These are phyloP conservation scores for Nesometra sesokonis DNA, from an alignment of 35 echinoderm and acorn worm species.

Conservation along the genomic window DNA sequence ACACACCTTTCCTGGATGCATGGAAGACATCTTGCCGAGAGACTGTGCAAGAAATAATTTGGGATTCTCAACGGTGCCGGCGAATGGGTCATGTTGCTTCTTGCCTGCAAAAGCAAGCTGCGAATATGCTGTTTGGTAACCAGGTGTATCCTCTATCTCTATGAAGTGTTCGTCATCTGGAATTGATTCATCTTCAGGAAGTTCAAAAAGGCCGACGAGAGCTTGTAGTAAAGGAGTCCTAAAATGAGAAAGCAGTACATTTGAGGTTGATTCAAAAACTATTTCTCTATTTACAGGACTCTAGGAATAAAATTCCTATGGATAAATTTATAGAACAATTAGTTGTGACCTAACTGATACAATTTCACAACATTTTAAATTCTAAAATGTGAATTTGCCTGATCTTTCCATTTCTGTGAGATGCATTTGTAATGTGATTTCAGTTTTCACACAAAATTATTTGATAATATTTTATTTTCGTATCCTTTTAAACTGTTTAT, in stretches of 20 bases:
- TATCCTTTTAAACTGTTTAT: too few species aligned
- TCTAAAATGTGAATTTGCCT: too few species aligned
- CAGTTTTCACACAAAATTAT: too few species aligned
- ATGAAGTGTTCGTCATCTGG: conserved; percentile 99
- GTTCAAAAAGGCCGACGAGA: conserved; percentile 89
- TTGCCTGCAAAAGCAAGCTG: conserved; percentile 84
- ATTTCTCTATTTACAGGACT: too few species aligned
- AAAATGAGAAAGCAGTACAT: neutral
- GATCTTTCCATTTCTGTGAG: too few species aligned
- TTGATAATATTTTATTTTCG: too few species aligned
- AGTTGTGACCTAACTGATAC: too few species aligned
- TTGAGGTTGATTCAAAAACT: too few species aligned
- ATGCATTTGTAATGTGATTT: too few species aligned
- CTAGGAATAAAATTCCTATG: too few species aligned
- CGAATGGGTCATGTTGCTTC: conserved; percentile 67
- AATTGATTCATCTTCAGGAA: conserved; percentile 77
- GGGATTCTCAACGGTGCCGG: conserved; percentile 44
- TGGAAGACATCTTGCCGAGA: conserved; percentile 47
- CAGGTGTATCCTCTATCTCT: conserved; percentile 86
- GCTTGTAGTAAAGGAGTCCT: conserved; percentile 87
- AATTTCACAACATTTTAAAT: too few species aligned
- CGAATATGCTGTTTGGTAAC: conserved; percentile 84
- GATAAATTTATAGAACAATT: too few species aligned
- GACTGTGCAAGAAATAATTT: conserved; percentile 75
- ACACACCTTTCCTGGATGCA: conserved; percentile 69